phyloP scores from a whole-genome alignment of 2,797 vertebrate species.

The Pangasius larnaudii region DNA sequence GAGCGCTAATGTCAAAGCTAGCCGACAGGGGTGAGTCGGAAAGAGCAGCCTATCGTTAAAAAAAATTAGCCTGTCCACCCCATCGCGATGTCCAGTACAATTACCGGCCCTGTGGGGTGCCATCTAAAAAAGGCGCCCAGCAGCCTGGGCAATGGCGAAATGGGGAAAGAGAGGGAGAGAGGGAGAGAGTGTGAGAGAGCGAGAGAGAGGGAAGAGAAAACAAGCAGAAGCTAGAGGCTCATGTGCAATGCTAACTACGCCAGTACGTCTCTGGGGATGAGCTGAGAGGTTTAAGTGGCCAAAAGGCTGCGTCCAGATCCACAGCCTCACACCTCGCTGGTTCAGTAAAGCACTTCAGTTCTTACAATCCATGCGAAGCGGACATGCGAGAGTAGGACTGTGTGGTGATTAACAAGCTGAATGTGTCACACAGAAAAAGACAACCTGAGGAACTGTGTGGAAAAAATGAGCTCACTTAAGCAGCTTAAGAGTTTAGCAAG shows the following conservation, averaged over 20 bases:
- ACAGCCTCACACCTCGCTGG: slow-evolving; percentile 16
- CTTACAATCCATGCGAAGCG: slow-evolving; percentile 23
- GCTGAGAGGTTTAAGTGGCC: slow-evolving; percentile 38
- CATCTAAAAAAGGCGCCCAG: slow-evolving; percentile 49
- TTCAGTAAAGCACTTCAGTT: slow-evolving; percentile 20
- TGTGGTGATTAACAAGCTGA: slow-evolving; percentile 37
- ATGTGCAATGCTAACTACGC: slow-evolving; percentile 39
- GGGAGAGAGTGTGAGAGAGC: not conserved
- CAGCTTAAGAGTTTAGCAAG: slow-evolving; percentile 5
- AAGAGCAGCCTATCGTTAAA: slow-evolving; percentile 46
- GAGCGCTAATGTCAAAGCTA: slow-evolving; percentile 55
- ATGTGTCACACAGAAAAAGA: slow-evolving; percentile 22
- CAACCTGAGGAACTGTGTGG: not conserved
- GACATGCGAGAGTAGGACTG: slow-evolving; percentile 3
- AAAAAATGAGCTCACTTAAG: not conserved
- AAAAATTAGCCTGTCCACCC: slow-evolving; percentile 47
- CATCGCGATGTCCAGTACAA: slow-evolving; percentile 54
- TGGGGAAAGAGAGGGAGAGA: not conserved
- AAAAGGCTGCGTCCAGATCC: slow-evolving; percentile 11
- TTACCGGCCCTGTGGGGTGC: slow-evolving; percentile 56
- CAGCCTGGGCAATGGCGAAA: slow-evolving; percentile 7
- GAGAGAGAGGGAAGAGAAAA: not conserved
- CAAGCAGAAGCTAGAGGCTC: slow-evolving; percentile 9
- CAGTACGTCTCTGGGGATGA: slow-evolving; percentile 35
- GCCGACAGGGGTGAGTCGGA: slow-evolving; percentile 46